Conservation (phyloP, 2,888 invertebrate species). For the Caenorhabditis sp. region DNA sequence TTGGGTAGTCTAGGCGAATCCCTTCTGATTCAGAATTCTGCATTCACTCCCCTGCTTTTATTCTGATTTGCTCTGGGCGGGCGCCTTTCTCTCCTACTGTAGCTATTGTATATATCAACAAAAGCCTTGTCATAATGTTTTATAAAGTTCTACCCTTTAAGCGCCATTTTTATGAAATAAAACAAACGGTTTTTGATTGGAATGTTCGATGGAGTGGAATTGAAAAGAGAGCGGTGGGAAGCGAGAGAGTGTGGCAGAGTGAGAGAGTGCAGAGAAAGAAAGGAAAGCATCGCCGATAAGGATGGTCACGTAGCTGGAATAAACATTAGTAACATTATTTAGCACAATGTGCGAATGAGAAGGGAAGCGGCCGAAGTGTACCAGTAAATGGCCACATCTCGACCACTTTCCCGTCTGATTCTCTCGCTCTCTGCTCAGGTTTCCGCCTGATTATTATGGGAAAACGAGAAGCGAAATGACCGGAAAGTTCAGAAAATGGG, state of each 20-base stretch:
- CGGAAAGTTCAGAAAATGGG: background rate
- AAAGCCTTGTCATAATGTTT: background rate
- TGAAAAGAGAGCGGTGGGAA: background rate
- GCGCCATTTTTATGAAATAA: background rate
- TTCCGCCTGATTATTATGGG: background rate
- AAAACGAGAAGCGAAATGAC: background rate
- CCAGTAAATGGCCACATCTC: background rate
- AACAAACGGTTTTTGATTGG: constrained; percentile 6
- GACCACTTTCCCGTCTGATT: constrained; percentile 1
- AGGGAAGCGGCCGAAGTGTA: background rate
- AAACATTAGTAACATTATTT: too few species aligned
- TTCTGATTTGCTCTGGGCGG: too few species aligned
- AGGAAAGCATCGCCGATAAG: constrained; percentile 3
- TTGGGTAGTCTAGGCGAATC: background rate
- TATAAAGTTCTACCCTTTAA: background rate
- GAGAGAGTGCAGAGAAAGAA: constrained; percentile 1
- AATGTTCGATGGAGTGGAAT: background rate
- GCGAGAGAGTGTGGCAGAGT: constrained; percentile 3
- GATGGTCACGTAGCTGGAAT: background rate
- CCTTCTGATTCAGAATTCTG: background rate
- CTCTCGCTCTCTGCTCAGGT: background rate
- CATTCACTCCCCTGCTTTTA: too few species aligned
- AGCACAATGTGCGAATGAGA: background rate
- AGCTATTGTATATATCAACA: background rate
- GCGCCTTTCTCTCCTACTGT: too few species aligned